Conservation (phyloP, 2,797 vertebrate species). For the Psittacula derbiana region DNA sequence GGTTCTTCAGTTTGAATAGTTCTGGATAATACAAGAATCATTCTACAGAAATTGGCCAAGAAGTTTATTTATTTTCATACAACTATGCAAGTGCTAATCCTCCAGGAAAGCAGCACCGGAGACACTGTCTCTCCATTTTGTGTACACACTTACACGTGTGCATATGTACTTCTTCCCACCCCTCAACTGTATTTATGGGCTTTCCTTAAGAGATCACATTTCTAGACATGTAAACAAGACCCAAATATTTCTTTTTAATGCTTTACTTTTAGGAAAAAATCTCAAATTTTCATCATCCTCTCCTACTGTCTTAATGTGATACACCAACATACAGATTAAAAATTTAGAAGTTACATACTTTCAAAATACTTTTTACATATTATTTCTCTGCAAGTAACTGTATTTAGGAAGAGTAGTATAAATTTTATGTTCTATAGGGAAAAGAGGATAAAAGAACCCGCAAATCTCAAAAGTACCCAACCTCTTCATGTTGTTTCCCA, state of each 20-base stretch:
- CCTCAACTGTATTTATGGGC: not conserved
- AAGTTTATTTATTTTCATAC: not conserved
- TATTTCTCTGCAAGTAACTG: not conserved
- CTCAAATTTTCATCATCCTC: not conserved
- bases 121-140: not conserved
- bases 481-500: fast-evolving
- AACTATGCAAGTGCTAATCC: not conserved
- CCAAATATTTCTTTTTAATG: not conserved
- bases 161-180: fast-evolving
- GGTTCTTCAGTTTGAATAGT: not conserved
- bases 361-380: not conserved
- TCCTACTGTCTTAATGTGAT: not conserved
- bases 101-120: not conserved
- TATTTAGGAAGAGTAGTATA: not conserved
- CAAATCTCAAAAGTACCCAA: not conserved
- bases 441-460: fast-evolving
- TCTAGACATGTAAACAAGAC: not conserved
- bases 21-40: not conserved
- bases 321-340: not conserved
- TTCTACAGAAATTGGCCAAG: not conserved
- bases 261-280: not conserved
- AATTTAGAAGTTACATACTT: not conserved
- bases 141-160: fast-evolving
- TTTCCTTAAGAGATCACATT: not conserved
- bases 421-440: not conserved